Evolutionary conservation across 1,140 invertebrate genomes (phyloP), one percentile per base, ranked within the genome.

Genomic region (Pteromalus puparum): DNA sequence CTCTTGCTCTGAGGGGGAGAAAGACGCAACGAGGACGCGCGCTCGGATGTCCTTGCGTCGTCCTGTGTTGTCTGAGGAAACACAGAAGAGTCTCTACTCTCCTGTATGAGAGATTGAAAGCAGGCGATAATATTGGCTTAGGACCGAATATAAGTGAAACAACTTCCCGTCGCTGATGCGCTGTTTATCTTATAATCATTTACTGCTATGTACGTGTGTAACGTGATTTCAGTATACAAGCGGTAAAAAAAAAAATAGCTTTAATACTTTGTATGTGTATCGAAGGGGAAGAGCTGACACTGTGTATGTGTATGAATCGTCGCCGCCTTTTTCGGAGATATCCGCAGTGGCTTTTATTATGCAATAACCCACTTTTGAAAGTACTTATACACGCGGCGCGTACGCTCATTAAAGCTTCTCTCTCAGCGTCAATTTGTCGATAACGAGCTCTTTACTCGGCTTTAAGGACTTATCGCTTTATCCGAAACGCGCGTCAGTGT

Each of bases 101-200:
- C 38, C 38, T 9, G 38, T 24, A 28, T 24, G 30, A 10, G 46
- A 84, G 82, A 84, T 84, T 74, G 82, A 84, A 84, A 74, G 53
- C 73, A 74, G 28, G 70, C 70, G 83, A 84, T 80, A 80, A 80
- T 84, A 80, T 84, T 84, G 24, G 77, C 30, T 84, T 84, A 80
- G 83, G 77, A 80, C 65, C 24, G 28, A 18, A 70, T 61, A n/a
- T 61, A 61, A 61, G 53, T 61, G 21, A 61, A 61, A 61, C 53
- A 61, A 61, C 53, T 21, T 61, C 18, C 18, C 18, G 18, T 61
- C 53, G 4, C 21, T 61, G 53, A n/a, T 61, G n/a, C 53, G 4
- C 21, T 61, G 53, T 61, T 61, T 61, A 61, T 21, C 18, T 21
- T 21, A n/a, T n/a, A 61, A n/a, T 61, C 53, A n/a, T 61, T n/a